A percentile compares a stretch with the other conserved stretches of the same genome.
Evolutionary conservation across 2,113 vertebrate species (phyloP).

Genomic region (Anoura caudifer): DNA sequence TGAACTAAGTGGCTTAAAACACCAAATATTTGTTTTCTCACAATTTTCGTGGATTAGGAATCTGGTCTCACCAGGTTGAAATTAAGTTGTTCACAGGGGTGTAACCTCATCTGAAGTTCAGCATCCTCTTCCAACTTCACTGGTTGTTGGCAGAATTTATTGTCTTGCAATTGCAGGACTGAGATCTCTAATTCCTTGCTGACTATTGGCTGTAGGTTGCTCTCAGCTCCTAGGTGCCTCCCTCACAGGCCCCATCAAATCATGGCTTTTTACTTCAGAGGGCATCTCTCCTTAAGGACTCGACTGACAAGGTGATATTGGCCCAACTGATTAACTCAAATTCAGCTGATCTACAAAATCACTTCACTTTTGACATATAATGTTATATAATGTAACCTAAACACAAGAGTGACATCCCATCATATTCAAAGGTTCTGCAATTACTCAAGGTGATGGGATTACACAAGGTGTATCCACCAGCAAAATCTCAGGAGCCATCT

Average conservation of each 20-base stretch:
- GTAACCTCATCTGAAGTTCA: neutral
- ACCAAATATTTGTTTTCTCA: neutral
- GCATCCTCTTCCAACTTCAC: neutral
- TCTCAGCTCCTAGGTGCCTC: neutral
- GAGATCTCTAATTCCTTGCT: neutral
- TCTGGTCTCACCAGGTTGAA: neutral
- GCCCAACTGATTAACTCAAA: neutral
- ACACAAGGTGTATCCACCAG: no score
- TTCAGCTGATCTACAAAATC: neutral
- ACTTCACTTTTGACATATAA: neutral
- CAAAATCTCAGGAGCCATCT: neutral
- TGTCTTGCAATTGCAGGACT: neutral
- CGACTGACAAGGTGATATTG: neutral
- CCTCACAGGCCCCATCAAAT: neutral
- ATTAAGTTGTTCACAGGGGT: neutral
- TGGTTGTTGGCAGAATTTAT: neutral
- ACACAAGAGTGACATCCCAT: neutral
- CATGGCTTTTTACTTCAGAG: neutral
- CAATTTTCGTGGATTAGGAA: neutral
- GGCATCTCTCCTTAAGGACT: neutral
- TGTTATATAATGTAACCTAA: neutral
- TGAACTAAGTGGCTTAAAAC: neutral
- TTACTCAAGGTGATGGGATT: neutral
- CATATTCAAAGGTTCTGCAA: neutral
- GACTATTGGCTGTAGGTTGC: neutral